phyloP scores from a whole-genome alignment of 1,140 invertebrate species.

The Nasonia longicornis region DNA sequence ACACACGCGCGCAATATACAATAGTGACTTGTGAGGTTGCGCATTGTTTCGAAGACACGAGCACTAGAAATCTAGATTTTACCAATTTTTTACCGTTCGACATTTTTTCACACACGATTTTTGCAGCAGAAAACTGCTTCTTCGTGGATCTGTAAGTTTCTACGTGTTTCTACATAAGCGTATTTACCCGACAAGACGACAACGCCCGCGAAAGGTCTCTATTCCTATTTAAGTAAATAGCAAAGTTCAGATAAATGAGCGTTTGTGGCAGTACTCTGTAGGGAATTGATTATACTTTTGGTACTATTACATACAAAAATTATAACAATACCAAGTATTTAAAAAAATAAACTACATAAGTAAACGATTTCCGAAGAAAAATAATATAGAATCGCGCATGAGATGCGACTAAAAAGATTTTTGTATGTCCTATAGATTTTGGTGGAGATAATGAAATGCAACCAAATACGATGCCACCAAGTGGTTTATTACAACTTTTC shows the following conservation, averaged over 20 bases:
- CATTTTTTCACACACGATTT: not conserved
- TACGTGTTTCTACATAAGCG: constrained; percentile 23
- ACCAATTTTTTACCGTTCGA: constrained; percentile 10
- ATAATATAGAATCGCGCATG: constrained; percentile 51
- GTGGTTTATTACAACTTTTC: constrained; percentile 48
- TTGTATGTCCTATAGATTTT: constrained; percentile 51
- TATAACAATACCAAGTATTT: constrained; percentile 44
- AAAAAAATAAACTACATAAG: constrained; percentile 36
- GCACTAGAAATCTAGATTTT: not conserved
- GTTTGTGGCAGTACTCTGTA: constrained; percentile 48
- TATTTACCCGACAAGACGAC: constrained; percentile 5
- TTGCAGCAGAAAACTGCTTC: not conserved
- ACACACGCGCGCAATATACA: not conserved
- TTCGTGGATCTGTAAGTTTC: constrained; percentile 11
- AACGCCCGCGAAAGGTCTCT: constrained; percentile 17
- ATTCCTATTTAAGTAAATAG: constrained; percentile 44
- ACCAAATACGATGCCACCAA: constrained; percentile 51
- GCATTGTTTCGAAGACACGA: not conserved
- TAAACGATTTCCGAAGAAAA: constrained; percentile 38
- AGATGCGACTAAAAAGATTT: constrained; percentile 56
- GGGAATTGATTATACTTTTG: constrained; percentile 52
- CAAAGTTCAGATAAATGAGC: constrained; percentile 55
- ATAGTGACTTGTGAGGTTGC: not conserved
- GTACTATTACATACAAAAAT: constrained; percentile 49
- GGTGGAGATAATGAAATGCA: not conserved